Conservation (phyloP, 2,888 invertebrate genomes). For the Dasypolia templi region DNA sequence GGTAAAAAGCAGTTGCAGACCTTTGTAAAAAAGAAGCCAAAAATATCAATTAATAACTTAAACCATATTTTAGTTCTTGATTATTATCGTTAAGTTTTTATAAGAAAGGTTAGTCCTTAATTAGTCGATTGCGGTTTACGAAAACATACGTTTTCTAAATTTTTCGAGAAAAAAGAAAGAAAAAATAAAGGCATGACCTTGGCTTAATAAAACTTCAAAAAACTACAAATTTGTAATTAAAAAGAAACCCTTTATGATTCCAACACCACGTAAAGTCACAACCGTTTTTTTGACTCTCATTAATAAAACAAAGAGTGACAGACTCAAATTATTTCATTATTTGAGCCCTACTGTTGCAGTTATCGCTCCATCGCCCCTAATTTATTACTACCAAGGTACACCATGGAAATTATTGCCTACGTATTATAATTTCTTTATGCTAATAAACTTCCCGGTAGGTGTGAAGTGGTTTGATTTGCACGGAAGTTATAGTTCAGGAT, state of each 20-base stretch:
- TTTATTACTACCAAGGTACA: slow-evolving; percentile 59
- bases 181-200: background rate
- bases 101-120: background rate
- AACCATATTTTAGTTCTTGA: background rate
- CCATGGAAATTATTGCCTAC: slow-evolving; percentile 68
- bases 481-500: slow-evolving; percentile 43
- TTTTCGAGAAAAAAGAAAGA: background rate
- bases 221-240: background rate
- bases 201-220: background rate
- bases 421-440: slow-evolving; percentile 76
- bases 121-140: background rate
- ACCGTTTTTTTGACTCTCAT: slow-evolving; percentile 64
- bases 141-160: background rate
- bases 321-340: slow-evolving; percentile 82
- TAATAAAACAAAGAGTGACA: slow-evolving; percentile 76
- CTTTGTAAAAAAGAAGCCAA: slow-evolving; percentile 12
- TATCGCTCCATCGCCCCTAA: slow-evolving; percentile 77
- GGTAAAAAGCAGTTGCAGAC: slow-evolving; percentile 12
- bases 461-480: slow-evolving; percentile 70
- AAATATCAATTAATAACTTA: slow-evolving; percentile 4
- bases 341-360: slow-evolving; percentile 73
- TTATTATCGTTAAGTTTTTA: slow-evolving; percentile 12
- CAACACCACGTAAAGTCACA: slow-evolving; percentile 27
- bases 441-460: slow-evolving; percentile 72
- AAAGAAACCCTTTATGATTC: background rate